These are phyloP conservation scores for Rana temporaria DNA, from an alignment of 2,113 vertebrate genomes.

Conservation along the genomic window DNA sequence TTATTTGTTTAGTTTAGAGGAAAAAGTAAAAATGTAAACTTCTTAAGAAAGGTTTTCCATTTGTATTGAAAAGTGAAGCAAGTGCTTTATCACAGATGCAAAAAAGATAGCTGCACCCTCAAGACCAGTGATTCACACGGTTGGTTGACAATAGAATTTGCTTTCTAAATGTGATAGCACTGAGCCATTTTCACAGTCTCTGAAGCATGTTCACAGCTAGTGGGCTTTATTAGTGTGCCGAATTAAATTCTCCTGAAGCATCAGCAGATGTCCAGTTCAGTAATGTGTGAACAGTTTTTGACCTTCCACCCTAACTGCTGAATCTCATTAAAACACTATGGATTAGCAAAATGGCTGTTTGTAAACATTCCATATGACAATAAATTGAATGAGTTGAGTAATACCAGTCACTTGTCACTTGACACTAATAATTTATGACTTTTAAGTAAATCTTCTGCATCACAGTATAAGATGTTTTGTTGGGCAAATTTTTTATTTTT, in stretches of 20 bases:
- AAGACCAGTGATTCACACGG: conserved; percentile 57
- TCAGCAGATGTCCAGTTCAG: conserved; percentile 66
- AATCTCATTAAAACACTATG: conserved; percentile 76
- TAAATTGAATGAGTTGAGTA: conserved; percentile 4
- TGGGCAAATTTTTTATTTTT: conserved; percentile 19
- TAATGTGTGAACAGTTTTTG: conserved; percentile 75
- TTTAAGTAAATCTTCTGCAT: conserved; percentile 41
- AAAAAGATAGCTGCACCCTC: conserved; percentile 59
- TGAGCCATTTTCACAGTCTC: conserved; percentile 69
- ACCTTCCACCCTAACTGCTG: conserved; percentile 72
- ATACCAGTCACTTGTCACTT: not conserved
- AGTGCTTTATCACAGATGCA: conserved; percentile 58
- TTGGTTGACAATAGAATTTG: conserved; percentile 61
- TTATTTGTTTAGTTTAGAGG: no score
- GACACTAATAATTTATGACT: not conserved
- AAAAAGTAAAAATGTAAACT: no score
- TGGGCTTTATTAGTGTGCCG: conserved; percentile 64
- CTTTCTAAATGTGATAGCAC: conserved; percentile 67
- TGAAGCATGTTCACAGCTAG: conserved; percentile 67
- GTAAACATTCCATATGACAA: conserved; percentile 53
- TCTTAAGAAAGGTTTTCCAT: not conserved
- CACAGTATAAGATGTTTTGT: conserved; percentile 30
- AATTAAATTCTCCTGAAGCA: conserved; percentile 71
- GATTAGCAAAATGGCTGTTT: conserved; percentile 63
- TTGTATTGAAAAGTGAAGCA: conserved; percentile 45